These are phyloP conservation scores for Argyresthia goedartella DNA, from an alignment of 2,888 invertebrate genomes.

Conservation along the genomic window DNA sequence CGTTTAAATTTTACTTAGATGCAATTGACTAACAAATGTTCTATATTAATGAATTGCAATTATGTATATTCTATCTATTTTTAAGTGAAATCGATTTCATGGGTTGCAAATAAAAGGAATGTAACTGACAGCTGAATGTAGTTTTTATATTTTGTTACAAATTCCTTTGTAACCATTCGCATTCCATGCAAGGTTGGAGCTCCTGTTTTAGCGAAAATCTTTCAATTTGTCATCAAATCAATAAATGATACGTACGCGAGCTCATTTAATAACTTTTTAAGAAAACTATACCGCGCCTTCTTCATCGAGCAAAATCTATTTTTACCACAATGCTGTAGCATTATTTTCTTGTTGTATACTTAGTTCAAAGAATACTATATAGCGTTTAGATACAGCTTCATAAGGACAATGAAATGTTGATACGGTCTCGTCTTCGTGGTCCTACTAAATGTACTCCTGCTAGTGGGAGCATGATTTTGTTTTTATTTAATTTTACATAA, in stretches of 20 bases:
- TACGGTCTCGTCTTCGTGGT: no score
- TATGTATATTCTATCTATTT: constrained; percentile 42
- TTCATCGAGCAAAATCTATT: no score
- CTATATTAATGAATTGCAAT: constrained; percentile 15
- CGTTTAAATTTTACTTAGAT: not conserved
- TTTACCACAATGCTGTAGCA: not conserved
- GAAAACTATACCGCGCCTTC: no score
- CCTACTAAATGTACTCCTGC: no score
- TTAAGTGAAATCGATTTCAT: constrained; percentile 38
- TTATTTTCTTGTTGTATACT: not conserved
- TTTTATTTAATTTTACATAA: no score
- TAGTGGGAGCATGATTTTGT: no score
- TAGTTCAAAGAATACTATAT: not conserved
- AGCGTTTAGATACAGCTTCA: not conserved
- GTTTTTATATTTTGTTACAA: not conserved
- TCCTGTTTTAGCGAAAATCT: not conserved
- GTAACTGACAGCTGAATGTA: not conserved
- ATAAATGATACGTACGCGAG: no score
- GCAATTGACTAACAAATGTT: not conserved
- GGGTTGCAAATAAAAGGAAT: constrained; percentile 14
- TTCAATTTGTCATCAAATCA: no score
- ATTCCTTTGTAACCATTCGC: not conserved
- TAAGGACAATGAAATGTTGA: not conserved
- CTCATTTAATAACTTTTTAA: no score
- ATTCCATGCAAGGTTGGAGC: constrained; percentile 1